Conservation (phyloP, 2,888 invertebrate genomes). For the Melipona beecheii region DNA sequence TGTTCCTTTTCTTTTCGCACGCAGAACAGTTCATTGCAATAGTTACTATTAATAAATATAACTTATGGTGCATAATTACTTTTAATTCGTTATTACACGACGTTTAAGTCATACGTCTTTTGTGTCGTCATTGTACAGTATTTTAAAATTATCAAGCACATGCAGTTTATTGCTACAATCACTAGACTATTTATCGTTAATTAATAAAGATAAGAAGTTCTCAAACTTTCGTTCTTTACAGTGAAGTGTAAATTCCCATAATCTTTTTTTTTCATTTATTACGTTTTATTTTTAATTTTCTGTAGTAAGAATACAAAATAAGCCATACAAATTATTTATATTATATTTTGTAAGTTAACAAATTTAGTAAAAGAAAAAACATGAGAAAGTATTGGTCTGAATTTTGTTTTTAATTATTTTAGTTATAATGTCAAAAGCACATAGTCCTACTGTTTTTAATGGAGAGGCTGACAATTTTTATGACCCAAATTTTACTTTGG, state of each 20-base stretch:
- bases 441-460: slow-evolving; percentile 87
- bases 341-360: not conserved
- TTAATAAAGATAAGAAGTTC: not conserved
- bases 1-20: not conserved
- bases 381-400: not conserved
- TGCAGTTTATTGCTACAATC: slow-evolving; percentile 5
- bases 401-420: slow-evolving; percentile 49
- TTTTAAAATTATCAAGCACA: slow-evolving; percentile 10
- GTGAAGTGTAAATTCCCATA: not conserved
- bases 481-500: slow-evolving; percentile 90
- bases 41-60: not conserved
- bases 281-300: slow-evolving; percentile 4
- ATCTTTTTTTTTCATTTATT: not conserved
- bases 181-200: not conserved
- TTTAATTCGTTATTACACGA: slow-evolving; percentile 3
- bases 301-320: not conserved
- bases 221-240: not conserved
- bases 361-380: not conserved
- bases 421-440: slow-evolving; percentile 86
- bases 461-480: slow-evolving; percentile 86
- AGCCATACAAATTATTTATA: not conserved
- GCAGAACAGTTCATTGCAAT: not conserved
- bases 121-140: slow-evolving; percentile 38
- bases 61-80: not conserved
- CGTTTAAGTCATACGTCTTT: slow-evolving; percentile 7